Base-by-base conservation (phyloP, 35 echinoderm and acorn worm genomes). In the Acanthaster planci region DNA sequence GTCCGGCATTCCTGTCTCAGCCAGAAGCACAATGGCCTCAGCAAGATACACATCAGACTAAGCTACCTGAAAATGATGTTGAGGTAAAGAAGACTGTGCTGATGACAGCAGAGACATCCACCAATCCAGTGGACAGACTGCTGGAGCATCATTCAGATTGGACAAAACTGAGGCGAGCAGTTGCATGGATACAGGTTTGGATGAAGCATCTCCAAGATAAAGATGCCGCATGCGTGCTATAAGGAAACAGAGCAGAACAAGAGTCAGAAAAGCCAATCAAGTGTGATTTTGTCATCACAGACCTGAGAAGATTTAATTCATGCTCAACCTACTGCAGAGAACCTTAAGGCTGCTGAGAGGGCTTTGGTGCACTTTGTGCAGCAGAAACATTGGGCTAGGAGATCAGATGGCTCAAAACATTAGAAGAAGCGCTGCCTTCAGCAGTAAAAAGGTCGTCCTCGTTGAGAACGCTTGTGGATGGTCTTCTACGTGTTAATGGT, bases 401-500 rank as follows among this genome's bases (percentile, higher is more conserved):
- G 27, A 7, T 19, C 27, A 58, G 27, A 26, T 1, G 18, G 55
- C 27, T 58, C 18, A 58, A 0, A 58, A 26, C 18, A 26, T 21
- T 26, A 2, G 55, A 58, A 58, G 55, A 26, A 9, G 27, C 3
- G 27, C 2, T 26, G 27, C 55, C 55, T 26, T 58, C 55, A 5
- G 18, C 55, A 58, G 55, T 58, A 17, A 58, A 58, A 26, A 58
- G 27, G 18, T 19, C 55, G 2, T 58, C 55, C 4, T 58, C 55
- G 15, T 58, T 58, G 55, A 58, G 27, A 58, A 86, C 55, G 27
- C 37, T 90, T 52, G 76, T 53, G 16, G 82, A 84, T 37, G 90
- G 51, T 40, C 34, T 86, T 15, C 78, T 86, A 38, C 60, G 78
- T 39, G 67, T 87, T 2, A 84, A 84, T 52, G 90, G 84, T 5